A percentile compares a stretch with the other conserved stretches of the same genome.
These are phyloP conservation scores for Carlito syrichta DNA, from an alignment of 2,113 vertebrate genomes.

Conservation along the genomic window DNA sequence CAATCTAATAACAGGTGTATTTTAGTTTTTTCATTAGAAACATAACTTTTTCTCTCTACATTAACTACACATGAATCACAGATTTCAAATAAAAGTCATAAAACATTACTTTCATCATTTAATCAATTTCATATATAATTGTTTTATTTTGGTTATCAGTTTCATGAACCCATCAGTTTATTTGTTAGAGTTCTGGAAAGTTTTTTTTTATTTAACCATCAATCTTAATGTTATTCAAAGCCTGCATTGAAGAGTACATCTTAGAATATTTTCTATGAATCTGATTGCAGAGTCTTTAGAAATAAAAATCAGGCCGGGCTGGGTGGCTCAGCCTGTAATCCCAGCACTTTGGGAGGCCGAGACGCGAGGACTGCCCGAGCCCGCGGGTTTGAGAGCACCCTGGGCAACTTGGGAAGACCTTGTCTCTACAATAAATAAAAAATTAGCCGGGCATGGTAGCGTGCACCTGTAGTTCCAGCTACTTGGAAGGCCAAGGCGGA, in stretches of 20 bases:
- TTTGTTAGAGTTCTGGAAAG: background rate
- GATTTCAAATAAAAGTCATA: background rate
- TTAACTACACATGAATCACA: background rate
- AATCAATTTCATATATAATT: background rate
- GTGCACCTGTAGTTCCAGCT: no score
- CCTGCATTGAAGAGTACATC: background rate
- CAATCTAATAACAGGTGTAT: background rate
- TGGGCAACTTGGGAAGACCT: no score
- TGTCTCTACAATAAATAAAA: no score
- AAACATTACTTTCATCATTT: background rate
- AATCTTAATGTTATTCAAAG: background rate
- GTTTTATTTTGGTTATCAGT: background rate
- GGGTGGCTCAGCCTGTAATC: no score
- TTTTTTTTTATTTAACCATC: background rate
- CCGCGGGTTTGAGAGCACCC: no score
- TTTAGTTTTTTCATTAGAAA: background rate
- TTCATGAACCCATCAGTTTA: background rate
- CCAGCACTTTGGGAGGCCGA: no score
- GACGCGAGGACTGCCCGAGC: no score
- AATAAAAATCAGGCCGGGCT: no score
- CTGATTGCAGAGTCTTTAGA: background rate
- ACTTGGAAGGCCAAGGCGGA: no score
- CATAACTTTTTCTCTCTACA: background rate
- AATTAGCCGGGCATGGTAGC: no score
- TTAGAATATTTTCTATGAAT: background rate